A percentile compares a stretch with the other conserved stretches of the same genome.
These are phyloP conservation scores for Acanthiza pusilla DNA, from an alignment of 2,797 vertebrate genomes.

Conservation along the genomic window DNA sequence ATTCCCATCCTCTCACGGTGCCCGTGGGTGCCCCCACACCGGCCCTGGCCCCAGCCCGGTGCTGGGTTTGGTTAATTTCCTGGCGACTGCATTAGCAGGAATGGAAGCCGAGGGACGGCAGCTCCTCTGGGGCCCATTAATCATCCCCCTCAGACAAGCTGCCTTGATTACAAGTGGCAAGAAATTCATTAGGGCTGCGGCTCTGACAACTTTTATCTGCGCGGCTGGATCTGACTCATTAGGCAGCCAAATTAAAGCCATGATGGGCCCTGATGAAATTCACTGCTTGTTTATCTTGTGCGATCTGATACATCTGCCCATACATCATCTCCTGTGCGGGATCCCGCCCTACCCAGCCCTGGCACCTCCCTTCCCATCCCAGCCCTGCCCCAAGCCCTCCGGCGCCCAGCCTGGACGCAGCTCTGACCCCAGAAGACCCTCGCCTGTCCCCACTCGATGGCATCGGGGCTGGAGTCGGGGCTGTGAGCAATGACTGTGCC, in stretches of 20 bases:
- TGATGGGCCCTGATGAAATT: constrained; percentile 96
- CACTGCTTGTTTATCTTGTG: constrained; percentile 97
- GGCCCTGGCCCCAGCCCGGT: neutral
- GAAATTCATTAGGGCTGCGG: constrained; percentile 96
- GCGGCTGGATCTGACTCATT: constrained; percentile 95
- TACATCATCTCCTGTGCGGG: constrained; percentile 65
- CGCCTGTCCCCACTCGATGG: accelerated
- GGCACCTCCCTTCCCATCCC: neutral
- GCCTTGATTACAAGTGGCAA: constrained; percentile 99
- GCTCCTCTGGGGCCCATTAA: constrained; percentile 96
- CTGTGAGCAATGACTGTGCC: accelerated
- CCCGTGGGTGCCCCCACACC: neutral
- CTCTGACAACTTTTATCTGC: constrained; percentile 97
- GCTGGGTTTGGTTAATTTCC: constrained; percentile 52
- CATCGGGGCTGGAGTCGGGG: accelerated
- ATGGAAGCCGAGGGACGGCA: constrained; percentile 89
- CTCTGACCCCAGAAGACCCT: no score
- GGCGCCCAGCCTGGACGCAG: neutral
- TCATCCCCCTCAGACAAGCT: constrained; percentile 94
- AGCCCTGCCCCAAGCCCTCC: neutral
- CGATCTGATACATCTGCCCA: constrained; percentile 94
- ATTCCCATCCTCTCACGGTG: accelerated
- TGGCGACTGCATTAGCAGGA: constrained; percentile 59
- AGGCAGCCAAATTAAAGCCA: constrained; percentile 95
- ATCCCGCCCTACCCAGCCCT: constrained; percentile 55